Evolutionary conservation across 2,888 invertebrate genomes (phyloP), one percentile per base, ranked within the genome.

Genomic region (Andrena praecox): DNA sequence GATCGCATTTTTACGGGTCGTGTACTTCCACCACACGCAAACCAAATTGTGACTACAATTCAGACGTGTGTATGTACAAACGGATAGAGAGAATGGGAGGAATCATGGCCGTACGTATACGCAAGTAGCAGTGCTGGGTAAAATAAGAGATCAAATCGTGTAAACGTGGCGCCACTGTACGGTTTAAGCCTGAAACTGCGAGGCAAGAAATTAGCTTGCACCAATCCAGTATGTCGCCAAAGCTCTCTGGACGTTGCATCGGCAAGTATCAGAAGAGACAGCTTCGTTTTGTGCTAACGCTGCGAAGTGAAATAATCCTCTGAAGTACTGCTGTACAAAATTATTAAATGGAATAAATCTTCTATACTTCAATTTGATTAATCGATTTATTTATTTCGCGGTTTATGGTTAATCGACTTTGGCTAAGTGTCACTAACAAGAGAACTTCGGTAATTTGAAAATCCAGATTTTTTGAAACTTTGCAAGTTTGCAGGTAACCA

Each of bases 1-100:
- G 70, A 8, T 69, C 69, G 66, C 59, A 74, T 66, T 42, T 56
- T 50, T 27, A 59, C 52, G 52, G 16, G 62, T 42, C 50, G 79
- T 69, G 74, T 80, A 88, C 85, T 87, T 84, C 84, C 86, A 89
- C 89, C 89, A 87, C 89, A 88, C 90, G 84, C 87, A 89, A 90
- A 87, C 82, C 82, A 89, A 90, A 87, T 74, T 24, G 68, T 77
- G 73, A 76, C 59, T 66, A 77, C 68, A 78, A 82, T 80, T 80
- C 84, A 70, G 70, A 80, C 59, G 77, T 78, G 87, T 77, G 73
- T 77, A 82, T 42, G 42, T 42, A 42, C 42, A 80, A 82, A 85
- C 66, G 63, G 77, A 83, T 59, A 80, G 76, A 76, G 54, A 77
- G 71, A 80, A 72, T 70, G 24, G 62, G 66, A 48, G 77, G 67